Base-by-base conservation (phyloP, 2,113 vertebrate genomes). In the Todiramphus saurophagus region DNA sequence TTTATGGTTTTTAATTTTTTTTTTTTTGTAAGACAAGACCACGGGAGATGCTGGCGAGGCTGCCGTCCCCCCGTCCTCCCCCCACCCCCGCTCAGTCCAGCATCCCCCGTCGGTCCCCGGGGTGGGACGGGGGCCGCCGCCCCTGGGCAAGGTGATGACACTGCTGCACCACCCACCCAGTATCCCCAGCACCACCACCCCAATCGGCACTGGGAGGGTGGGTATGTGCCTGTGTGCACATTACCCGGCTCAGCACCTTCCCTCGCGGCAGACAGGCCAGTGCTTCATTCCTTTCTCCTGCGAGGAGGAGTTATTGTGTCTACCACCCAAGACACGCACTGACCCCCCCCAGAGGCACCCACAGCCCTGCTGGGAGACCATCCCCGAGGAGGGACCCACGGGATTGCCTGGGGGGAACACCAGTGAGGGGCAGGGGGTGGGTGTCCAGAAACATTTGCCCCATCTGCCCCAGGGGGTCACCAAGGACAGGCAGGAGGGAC, bases 71-170 rank as follows among this genome's bases (percentile, higher is more conserved):
- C 44, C 28, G 31, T 5, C 24, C 31, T 2, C 20, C 2, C 44
- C 50, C 43, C 30, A 35, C 60, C 33, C 18, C 31, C 18, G 10
- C 56, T 13, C 6, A 46, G 64, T 19, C 75, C 79, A 35, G n/a
- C 41, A 5, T 1, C 10, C 37, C 46, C 25, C 31, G 0, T 4
- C 0, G 1, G 7, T 25, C 6, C 64, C 39, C 44, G 2, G 58
- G 17, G 10, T 59, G 68, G 11, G 60, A 72, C 2, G 10, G 41
- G 63, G 25, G 16, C 23, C 4, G 1, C 9, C 2, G 55, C 25
- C 7, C 77, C 58, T 33, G 16, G 0, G 3, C 28, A 1, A 28
- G 62, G 83, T 11, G 56, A 37, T n/a, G 64, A 27, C 48, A 64
- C 50, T 58, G 51, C 44, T 82, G 55, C 50, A 5, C 11, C 35